phyloP scores from a whole-genome alignment of 2,888 invertebrate genomes.

The Augiades crinisus region DNA sequence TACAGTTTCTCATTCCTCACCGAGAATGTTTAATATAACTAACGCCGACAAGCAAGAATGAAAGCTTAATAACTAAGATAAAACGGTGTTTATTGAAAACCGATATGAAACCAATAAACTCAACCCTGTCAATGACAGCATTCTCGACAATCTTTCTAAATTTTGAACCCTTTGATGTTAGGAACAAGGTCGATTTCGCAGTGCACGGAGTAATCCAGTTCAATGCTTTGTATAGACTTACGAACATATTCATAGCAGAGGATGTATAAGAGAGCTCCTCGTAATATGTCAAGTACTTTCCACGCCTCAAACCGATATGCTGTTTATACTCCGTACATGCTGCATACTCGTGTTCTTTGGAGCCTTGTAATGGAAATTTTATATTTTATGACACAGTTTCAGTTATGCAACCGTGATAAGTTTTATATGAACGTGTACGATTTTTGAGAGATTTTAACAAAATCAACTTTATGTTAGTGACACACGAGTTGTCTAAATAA shows the following conservation, averaged over 20 bases:
- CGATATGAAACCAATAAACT: conserved; percentile 39
- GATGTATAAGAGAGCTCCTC: conserved; percentile 21
- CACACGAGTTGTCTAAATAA: not conserved
- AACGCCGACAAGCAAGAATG: conserved; percentile 17
- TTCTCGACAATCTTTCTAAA: not conserved
- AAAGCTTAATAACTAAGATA: conserved; percentile 35
- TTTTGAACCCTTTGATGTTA: conserved; percentile 12
- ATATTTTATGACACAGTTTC: not conserved
- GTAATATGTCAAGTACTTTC: conserved; percentile 26
- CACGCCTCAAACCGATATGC: conserved; percentile 25
- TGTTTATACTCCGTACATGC: conserved; percentile 15
- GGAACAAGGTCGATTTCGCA: conserved; percentile 12
- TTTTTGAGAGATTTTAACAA: conserved; percentile 4
- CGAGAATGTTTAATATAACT: conserved; percentile 14
- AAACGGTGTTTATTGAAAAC: conserved; percentile 53
- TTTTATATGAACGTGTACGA: no score
- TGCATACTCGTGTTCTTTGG: not conserved
- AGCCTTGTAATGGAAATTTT: conserved; percentile 6
- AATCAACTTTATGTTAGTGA: not conserved
- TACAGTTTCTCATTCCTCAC: not conserved
- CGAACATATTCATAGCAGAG: conserved; percentile 22
- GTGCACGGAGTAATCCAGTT: conserved; percentile 4
- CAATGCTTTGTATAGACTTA: conserved; percentile 21
- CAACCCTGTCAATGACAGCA: conserved; percentile 17
- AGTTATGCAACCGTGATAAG: no score